Percentiles rank a stretch among this genome's conserved stretches.
Evolutionary conservation across 2,888 invertebrate species (phyloP).

Genomic region (Stictocephala bisonia): DNA sequence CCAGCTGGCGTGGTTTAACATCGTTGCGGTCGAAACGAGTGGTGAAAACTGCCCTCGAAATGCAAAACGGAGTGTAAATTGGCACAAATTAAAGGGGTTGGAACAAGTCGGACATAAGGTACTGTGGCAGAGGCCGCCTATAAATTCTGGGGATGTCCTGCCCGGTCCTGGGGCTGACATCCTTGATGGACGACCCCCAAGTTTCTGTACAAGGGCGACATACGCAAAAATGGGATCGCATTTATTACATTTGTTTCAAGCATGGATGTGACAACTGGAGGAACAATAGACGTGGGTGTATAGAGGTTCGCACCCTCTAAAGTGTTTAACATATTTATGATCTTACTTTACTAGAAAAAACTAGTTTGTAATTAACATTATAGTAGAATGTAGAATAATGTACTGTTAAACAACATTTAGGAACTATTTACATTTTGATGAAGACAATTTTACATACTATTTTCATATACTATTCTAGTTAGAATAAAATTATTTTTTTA

Average conservation of each 20-base stretch:
- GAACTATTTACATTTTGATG: too few species aligned
- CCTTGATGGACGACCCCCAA: background rate
- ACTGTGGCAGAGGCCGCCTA: background rate
- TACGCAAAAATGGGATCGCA: background rate
- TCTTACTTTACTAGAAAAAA: too few species aligned
- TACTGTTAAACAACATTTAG: too few species aligned
- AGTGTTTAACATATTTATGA: too few species aligned
- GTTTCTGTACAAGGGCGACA: slow-evolving; percentile 18
- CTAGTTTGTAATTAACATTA: too few species aligned
- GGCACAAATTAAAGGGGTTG: slow-evolving; percentile 38
- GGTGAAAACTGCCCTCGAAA: slow-evolving; percentile 35
- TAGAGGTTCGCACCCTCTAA: too few species aligned
- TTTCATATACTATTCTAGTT: too few species aligned
- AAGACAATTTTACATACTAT: too few species aligned
- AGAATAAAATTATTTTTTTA: too few species aligned
- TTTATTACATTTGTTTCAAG: slow-evolving; percentile 28
- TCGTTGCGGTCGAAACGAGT: slow-evolving; percentile 3
- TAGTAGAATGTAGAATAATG: too few species aligned
- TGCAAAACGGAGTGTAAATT: slow-evolving; percentile 37
- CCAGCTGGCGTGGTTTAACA: background rate
- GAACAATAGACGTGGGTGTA: background rate
- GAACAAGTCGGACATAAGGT: slow-evolving; percentile 40
- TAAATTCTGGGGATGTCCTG: slow-evolving; percentile 15
- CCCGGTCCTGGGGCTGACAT: slow-evolving; percentile 29
- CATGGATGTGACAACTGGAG: slow-evolving; percentile 6